Base-by-base conservation (phyloP, 2,113 vertebrate species). In the Poecile atricapillus region DNA sequence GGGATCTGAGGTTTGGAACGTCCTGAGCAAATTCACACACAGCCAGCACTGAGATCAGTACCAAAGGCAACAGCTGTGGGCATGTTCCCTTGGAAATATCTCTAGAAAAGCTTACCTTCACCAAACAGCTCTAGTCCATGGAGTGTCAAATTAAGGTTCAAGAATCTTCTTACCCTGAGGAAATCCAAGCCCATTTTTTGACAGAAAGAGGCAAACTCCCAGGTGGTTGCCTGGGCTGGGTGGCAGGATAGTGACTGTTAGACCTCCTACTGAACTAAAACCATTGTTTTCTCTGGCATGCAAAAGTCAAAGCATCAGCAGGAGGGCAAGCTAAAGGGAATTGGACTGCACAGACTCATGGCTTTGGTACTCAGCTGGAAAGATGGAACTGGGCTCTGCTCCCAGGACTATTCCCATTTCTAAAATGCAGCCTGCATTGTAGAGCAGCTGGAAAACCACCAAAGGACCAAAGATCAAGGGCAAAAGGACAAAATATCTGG, bases 261-360 rank as follows among this genome's bases (percentile, higher is more conserved):
- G 52, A 18, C 49, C 44, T 92, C 58, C 67, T 47, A 56, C 39
- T 85, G 85, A 65, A 59, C 14, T 58, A 5, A 2, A 64, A 63
- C 64, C 33, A 88, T 88, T 88, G 93, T 92, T 95, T 83, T 6
- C 9, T 88, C 62, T 55, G 13, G 62, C 68, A n/a, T 73, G 16
- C 53, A 46, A 74, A 93, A 90, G 83, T 35, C 56, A 94, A 76
- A 92, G 62, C 23, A 82, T 33, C 79, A 85, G 82, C 82, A 92
- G 91, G 88, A 94, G 65, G 46, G 43, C 33, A 75, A 59, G 41
- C 52, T 53, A 55, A 89, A 90, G 52, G 21, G 39, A 5, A 59
- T 68, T 70, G 47, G 23, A 53, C 39, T 55, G 47, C 49, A 75
- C 23, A 71, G 28, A 16, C 18, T 90, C 73, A 47, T 83, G 55